Evolutionary conservation across 1,140 invertebrate genomes (phyloP).

Genomic region (Dendrolimus punctatus): DNA sequence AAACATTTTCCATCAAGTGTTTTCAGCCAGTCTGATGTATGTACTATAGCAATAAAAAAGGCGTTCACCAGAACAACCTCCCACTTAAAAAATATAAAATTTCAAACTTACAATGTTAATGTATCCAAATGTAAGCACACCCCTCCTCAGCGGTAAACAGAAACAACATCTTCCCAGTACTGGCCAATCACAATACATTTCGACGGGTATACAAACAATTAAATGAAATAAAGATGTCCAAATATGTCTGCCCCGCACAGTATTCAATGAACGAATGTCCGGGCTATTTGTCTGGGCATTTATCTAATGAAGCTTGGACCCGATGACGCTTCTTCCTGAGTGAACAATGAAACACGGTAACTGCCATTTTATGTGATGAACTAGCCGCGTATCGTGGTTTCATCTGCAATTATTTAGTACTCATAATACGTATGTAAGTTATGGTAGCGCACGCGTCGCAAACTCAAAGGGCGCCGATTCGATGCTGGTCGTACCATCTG

Average conservation of each 20-base stretch:
- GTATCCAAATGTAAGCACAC: constrained; percentile 40
- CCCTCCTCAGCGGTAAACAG: constrained; percentile 38
- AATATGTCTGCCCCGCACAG: too few species aligned
- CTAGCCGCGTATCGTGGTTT: too few species aligned
- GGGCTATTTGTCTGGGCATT: constrained; percentile 10
- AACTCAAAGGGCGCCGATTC: too few species aligned
- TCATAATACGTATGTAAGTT: too few species aligned
- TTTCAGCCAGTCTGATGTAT: not conserved
- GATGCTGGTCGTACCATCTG: too few species aligned
- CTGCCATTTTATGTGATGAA: not conserved
- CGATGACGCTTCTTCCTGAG: not conserved
- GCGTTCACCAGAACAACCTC: too few species aligned
- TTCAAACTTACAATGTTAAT: constrained; percentile 37
- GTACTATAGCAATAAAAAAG: not conserved
- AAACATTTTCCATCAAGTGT: too few species aligned
- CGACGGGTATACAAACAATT: constrained; percentile 6
- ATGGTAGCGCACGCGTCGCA: too few species aligned
- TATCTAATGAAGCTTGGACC: constrained; percentile 11
- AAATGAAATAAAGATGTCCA: not conserved
- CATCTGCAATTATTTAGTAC: too few species aligned
- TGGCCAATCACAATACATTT: constrained; percentile 51
- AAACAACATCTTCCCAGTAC: constrained; percentile 41
- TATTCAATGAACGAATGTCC: not conserved
- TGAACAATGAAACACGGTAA: constrained; percentile 1
- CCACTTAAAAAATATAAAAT: constrained; percentile 1